Evolutionary conservation across 1,140 invertebrate species (phyloP), one percentile per base, ranked within the genome.

Genomic region (Drosophila grimshawi): DNA sequence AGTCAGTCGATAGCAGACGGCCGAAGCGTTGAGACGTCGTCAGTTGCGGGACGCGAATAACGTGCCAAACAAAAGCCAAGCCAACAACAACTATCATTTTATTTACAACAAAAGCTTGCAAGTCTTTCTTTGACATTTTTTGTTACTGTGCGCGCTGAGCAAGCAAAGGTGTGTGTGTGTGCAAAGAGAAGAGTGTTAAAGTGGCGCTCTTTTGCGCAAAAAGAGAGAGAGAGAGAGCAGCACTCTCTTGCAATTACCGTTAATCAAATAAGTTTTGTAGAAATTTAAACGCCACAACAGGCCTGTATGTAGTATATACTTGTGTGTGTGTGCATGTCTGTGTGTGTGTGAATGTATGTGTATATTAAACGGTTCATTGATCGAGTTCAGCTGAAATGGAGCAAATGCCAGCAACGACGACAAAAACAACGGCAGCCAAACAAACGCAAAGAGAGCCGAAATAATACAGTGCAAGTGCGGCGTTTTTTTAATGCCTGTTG

Each of bases 231-330:
- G 19, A 52, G 49, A 60, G 67, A 41, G 48, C 8, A 59, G 8
- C 8, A 33, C 52, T 70, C n/a, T 52, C 80, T 79, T 65, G 76
- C 80, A 73, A 86, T 80, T 83, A 86, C 83, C 83, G 83, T 86
- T 86, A 83, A 86, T 86, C 76, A 88, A 86, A 86, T 83, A 86
- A 80, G 85, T 88, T 86, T 86, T 88, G 81, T 86, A 88, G 85
- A 86, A 86, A 88, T 83, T 86, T 88, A 80, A 86, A 86, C 83
- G 76, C 82, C 81, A 56, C 76, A 82, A 61, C 83, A 75, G 72
- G 57, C 33, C 27, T 51, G 19, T 52, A 8, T 49, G 27, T 60
- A 7, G 8, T 67, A 29, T 35, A 19, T 55, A 51, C 62, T 53
- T 73, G 45, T 76, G 33, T 62, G 46, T 73, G 48, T 61, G 53